Conservation (phyloP, 2,888 invertebrate species). For the Falcaria lacertinaria region DNA sequence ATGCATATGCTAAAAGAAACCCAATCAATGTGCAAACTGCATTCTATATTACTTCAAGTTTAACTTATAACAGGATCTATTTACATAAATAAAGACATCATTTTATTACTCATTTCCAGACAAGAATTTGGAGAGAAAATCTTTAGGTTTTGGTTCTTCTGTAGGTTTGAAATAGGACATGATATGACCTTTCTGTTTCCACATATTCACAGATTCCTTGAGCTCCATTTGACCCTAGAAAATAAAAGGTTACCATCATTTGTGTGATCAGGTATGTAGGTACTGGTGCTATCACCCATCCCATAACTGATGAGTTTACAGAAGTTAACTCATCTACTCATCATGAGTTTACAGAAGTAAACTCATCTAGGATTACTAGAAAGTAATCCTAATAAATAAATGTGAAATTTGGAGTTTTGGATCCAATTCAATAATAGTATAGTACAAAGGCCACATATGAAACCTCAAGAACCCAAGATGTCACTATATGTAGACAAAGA, state of each 20-base stretch:
- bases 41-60: constrained; percentile 30
- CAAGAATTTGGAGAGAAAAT: constrained; percentile 95
- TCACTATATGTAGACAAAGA: too few relatives aligned
- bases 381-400: too few relatives aligned
- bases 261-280: too few relatives aligned
- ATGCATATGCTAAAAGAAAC: background rate
- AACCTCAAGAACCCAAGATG: too few relatives aligned
- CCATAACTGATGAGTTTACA: too few relatives aligned
- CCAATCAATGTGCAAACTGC: constrained; percentile 8
- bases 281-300: too few relatives aligned
- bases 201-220: constrained; percentile 89
- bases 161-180: constrained; percentile 94
- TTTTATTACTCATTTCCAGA: constrained; percentile 81
- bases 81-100: constrained; percentile 24
- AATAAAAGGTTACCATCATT: background rate
- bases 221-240: constrained; percentile 96
- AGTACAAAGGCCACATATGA: too few relatives aligned
- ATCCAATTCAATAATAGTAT: too few relatives aligned
- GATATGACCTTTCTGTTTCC: constrained; percentile 94
- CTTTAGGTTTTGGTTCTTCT: constrained; percentile 90
- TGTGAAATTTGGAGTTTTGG: too few relatives aligned
- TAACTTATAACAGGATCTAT: constrained; percentile 29
- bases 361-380: too few relatives aligned
- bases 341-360: too few relatives aligned
- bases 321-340: too few relatives aligned